phyloP scores from a whole-genome alignment of 1,140 invertebrate species.

The Bradynema listronoti region DNA sequence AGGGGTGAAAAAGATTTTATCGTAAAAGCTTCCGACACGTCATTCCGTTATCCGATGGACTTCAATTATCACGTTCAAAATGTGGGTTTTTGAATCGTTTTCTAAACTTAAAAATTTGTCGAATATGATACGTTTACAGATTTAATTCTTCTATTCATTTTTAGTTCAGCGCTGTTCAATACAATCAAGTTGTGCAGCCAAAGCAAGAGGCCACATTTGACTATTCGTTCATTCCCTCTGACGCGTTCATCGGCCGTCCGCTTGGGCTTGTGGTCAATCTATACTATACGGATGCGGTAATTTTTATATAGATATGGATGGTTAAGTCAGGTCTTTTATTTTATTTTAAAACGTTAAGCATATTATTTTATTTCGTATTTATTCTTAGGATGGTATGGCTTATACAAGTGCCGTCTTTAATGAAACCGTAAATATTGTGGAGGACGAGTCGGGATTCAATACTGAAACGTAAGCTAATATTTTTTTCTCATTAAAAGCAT shows the following conservation, averaged over 20 bases:
- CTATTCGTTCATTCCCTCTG: slow-evolving; percentile 88
- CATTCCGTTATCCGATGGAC: slow-evolving; percentile 96
- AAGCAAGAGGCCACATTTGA: slow-evolving; percentile 85
- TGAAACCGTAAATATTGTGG: slow-evolving; percentile 91
- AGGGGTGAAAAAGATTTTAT: slow-evolving; percentile 80
- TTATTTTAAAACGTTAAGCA: no score
- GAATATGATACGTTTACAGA: no score
- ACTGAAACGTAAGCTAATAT: slow-evolving; percentile 71
- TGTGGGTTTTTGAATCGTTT: slow-evolving; percentile 60
- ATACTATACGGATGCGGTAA: slow-evolving; percentile 74
- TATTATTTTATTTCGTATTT: slow-evolving; percentile 6
- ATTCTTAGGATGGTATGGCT: slow-evolving; percentile 65
- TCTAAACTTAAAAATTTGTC: no score
- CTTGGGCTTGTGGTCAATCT: slow-evolving; percentile 89
- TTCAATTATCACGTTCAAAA: slow-evolving; percentile 97
- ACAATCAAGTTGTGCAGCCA: slow-evolving; percentile 78
- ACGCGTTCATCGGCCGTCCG: slow-evolving; percentile 85
- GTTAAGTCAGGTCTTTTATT: neutral
- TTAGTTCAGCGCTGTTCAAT: slow-evolving; percentile 79
- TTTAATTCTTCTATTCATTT: slow-evolving; percentile 32
- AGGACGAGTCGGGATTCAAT: slow-evolving; percentile 90
- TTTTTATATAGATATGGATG: neutral
- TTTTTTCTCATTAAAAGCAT: neutral
- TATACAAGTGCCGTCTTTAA: slow-evolving; percentile 91
- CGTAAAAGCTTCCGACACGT: slow-evolving; percentile 86